These are phyloP conservation scores for Vipera latastei DNA, from an alignment of 2,797 vertebrate genomes.

Conservation along the genomic window DNA sequence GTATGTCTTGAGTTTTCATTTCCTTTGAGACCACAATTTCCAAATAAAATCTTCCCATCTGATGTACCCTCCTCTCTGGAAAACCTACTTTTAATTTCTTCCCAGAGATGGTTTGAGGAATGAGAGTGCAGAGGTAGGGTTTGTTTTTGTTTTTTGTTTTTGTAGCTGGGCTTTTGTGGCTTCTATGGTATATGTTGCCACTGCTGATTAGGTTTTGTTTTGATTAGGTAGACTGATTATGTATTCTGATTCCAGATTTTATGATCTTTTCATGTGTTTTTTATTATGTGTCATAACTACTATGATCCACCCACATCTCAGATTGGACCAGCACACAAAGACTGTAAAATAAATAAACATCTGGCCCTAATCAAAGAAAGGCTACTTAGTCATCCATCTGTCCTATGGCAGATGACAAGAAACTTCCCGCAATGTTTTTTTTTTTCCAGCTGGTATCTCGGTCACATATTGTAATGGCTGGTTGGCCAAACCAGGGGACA, in stretches of 20 bases:
- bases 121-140: no score
- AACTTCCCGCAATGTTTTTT: neutral
- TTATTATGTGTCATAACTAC: neutral
- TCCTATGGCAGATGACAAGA: neutral
- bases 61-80: no score
- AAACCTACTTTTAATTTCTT: no score
- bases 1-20: no score
- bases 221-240: neutral
- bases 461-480: neutral
- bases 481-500: neutral
- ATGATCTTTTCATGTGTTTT: neutral
- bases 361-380: neutral
- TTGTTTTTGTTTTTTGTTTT: no score
- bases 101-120: no score
- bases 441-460: neutral
- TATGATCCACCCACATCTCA: neutral
- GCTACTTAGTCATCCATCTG: neutral
- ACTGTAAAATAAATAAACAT: neutral
- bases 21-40: no score
- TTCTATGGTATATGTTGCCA: neutral
- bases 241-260: neutral
- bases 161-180: neutral
- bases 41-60: no score
- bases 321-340: neutral
- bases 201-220: neutral